Base-by-base conservation (phyloP, 2,888 invertebrate species). In the Hydrotaea diabolus region DNA sequence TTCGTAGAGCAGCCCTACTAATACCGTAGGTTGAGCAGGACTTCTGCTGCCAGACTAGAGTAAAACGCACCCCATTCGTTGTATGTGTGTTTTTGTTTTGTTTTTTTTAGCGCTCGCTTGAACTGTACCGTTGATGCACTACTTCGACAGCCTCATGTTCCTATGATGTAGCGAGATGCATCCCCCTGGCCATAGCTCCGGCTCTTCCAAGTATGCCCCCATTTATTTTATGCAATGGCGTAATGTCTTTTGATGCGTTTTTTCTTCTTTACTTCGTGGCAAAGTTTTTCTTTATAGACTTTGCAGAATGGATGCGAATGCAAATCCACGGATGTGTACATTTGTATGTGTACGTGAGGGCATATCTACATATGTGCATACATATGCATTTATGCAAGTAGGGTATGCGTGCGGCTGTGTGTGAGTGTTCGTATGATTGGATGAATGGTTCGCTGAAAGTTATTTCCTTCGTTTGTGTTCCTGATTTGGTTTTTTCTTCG, bases 231-330 rank as follows among this genome's bases (percentile, higher is more conserved):
- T 69, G 46, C 69, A 69, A 46, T 19, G 46, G 21, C 46, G 46
- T 69, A 69, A 69, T 69, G 69, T 69, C 69, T 69, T 69, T 69
- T 46, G 69, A 69, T 46, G 23, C 46, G 46, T 69, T 69, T 69
- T 62, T 26, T 66, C 46, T 43, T 69, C 43, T 46, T 69, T 11
- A 23, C 5, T 8, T 39, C 15, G 46, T 46, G 21, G 21, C 66
- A 4, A 66, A 66, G 21, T 69, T 69, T 69, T 69, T 69, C 46
- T 46, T 69, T 69, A 69, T 69, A 69, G 69, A 69, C 46, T 69
- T 31, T 69, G 23, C 46, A 46, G 7, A 19, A 11, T 21, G 9
- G 69, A 17, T 46, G 46, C 15, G 46, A 43, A 69, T 69, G 69
- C 69, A 69, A 69, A 69, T 69, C 69, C 46, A 23, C 43, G 69